Percentiles rank a stretch among this genome's conserved stretches.
phyloP scores from a whole-genome alignment of 1,140 invertebrate species.

The Dendrolimus punctatus region DNA sequence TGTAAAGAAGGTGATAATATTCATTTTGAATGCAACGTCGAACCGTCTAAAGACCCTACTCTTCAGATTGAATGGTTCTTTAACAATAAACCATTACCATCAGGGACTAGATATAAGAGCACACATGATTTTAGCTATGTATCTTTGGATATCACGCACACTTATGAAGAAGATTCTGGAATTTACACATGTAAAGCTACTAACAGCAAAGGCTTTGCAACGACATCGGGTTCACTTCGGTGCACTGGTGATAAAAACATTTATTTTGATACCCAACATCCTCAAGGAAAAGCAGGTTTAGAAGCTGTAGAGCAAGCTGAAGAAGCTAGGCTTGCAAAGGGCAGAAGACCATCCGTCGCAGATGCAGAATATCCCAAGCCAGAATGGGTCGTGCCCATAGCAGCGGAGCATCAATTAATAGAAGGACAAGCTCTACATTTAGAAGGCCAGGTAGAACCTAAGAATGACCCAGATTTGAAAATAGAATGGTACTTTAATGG shows the following conservation, averaged over 20 bases:
- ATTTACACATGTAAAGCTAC: conserved; percentile 94
- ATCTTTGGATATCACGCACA: conserved; percentile 85
- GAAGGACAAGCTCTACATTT: conserved; percentile 94
- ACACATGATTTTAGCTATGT: conserved; percentile 93
- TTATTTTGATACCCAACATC: conserved; percentile 91
- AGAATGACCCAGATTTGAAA: conserved; percentile 96
- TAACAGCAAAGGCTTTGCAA: conserved; percentile 91
- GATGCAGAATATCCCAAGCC: conserved; percentile 89
- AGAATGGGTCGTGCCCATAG: conserved; percentile 88
- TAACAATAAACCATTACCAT: conserved; percentile 86
- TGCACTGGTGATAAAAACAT: conserved; percentile 86
- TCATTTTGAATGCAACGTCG: conserved; percentile 95
- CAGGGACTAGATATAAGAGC: conserved; percentile 86
- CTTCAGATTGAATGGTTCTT: conserved; percentile 94
- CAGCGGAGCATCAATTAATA: conserved; percentile 85
- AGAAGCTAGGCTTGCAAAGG: conserved; percentile 81
- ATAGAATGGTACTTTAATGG: conserved; percentile 97
- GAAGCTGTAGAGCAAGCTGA: conserved; percentile 91
- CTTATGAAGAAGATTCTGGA: conserved; percentile 91
- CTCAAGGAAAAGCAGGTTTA: conserved; percentile 87
- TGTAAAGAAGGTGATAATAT: conserved; percentile 92
- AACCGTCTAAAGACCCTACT: conserved; percentile 95
- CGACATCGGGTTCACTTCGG: conserved; percentile 89
- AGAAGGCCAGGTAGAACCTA: conserved; percentile 94
- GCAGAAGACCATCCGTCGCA: conserved; percentile 74